Conservation (phyloP, 2,797 vertebrate genomes). For the Helostoma temminkii region DNA sequence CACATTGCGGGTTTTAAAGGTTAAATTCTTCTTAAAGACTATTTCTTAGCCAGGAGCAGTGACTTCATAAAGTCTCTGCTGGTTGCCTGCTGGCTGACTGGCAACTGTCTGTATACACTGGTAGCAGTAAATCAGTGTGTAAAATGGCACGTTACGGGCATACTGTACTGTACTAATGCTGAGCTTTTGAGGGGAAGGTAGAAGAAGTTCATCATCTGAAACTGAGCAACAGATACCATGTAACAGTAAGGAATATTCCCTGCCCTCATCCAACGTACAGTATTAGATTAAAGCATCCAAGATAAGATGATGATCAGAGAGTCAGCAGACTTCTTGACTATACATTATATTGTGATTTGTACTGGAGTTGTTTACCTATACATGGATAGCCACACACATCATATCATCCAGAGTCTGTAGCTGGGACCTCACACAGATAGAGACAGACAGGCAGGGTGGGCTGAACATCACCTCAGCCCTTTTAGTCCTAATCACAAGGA, state of each 20-base stretch:
- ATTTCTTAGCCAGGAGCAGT: neutral
- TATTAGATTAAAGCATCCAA: slow-evolving; percentile 57
- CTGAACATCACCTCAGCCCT: slow-evolving; percentile 52
- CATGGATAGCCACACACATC: slow-evolving; percentile 34
- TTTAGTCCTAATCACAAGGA: slow-evolving; percentile 49
- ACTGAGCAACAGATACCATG: neutral
- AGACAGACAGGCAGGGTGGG: slow-evolving; percentile 46
- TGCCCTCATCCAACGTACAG: neutral
- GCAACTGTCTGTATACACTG: neutral
- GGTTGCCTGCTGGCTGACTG: neutral
- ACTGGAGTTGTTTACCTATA: slow-evolving; percentile 58
- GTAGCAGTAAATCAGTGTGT: neutral
- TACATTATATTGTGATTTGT: slow-evolving; percentile 53
- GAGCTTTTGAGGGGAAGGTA: too few species aligned
- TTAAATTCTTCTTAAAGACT: too few species aligned
- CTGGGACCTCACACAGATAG: slow-evolving; percentile 15
- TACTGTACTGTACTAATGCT: too few species aligned
- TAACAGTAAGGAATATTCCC: neutral
- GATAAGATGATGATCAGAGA: slow-evolving; percentile 65
- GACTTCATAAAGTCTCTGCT: neutral
- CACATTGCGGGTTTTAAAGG: too few species aligned
- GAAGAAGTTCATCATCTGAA: neutral
- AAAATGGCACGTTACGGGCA: neutral
- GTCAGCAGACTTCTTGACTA: slow-evolving; percentile 57
- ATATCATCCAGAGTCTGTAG: slow-evolving; percentile 24